These are phyloP conservation scores for Galbula dea DNA, from an alignment of 2,113 vertebrate genomes.

Conservation along the genomic window DNA sequence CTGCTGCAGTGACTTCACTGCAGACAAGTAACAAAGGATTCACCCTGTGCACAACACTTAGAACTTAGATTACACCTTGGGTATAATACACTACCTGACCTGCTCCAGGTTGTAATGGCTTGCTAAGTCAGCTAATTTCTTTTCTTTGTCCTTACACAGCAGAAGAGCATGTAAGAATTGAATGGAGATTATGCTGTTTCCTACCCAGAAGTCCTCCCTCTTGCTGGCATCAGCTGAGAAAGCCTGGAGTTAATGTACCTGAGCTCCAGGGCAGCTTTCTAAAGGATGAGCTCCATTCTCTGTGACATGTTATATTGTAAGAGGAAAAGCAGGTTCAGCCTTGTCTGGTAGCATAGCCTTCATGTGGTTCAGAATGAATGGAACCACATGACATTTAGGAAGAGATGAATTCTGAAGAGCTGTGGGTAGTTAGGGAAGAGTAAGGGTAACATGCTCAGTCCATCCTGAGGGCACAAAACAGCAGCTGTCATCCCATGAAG, in stretches of 20 bases:
- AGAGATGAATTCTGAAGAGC: background rate
- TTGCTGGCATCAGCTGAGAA: background rate
- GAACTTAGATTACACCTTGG: background rate
- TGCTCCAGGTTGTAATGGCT: background rate
- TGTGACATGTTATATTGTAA: rapidly evolving
- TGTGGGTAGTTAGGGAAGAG: background rate
- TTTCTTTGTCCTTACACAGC: background rate
- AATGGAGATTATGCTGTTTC: background rate
- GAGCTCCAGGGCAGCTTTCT: background rate
- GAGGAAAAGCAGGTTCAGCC: background rate
- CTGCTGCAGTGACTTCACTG: background rate
- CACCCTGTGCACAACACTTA: background rate
- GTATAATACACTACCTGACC: background rate
- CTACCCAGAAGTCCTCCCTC: background rate
- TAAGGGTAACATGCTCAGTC: background rate
- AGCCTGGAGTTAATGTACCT: background rate
- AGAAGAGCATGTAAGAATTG: background rate
- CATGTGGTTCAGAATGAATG: background rate
- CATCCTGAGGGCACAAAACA: background rate
- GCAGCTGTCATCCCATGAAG: background rate
- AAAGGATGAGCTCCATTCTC: background rate
- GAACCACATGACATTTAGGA: background rate
- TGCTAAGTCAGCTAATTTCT: background rate
- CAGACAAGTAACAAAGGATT: background rate
- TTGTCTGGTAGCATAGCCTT: background rate